phyloP scores from a whole-genome alignment of 1,140 invertebrate species.

The Aphelenchoides fujianensis region DNA sequence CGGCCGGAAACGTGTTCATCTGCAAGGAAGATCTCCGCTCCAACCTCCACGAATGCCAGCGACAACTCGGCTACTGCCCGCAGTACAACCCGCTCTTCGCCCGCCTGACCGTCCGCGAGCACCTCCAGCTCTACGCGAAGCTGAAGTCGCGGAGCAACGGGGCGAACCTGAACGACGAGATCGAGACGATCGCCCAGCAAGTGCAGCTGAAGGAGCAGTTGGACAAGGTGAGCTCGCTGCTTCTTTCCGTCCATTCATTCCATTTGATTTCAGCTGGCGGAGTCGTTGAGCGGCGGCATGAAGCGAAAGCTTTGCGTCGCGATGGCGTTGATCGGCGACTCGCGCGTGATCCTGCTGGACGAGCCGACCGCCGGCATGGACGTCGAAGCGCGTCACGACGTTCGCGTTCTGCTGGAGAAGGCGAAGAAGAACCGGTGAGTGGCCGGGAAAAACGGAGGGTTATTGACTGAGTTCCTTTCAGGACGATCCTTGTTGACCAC shows the following conservation, averaged over 20 bases:
- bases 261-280: conserved; percentile 36
- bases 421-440: conserved; percentile 33
- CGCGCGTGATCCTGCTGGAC: conserved; percentile 66
- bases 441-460: too few relatives aligned
- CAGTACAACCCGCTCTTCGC: conserved; percentile 91
- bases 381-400: conserved; percentile 66
- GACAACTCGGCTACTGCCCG: conserved; percentile 79
- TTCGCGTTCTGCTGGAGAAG: conserved; percentile 67
- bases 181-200: conserved; percentile 20
- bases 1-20: conserved; percentile 37
- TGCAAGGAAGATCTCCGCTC: conserved; percentile 29
- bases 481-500: conserved; percentile 76
- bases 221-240: conserved; percentile 24
- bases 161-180: conserved; percentile 24
- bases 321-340: conserved; percentile 66
- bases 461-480: conserved; percentile 22
- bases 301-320: conserved; percentile 66
- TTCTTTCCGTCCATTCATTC: background rate
- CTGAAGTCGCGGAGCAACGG: conserved; percentile 52
- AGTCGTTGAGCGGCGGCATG: conserved; percentile 65
- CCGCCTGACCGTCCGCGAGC: conserved; percentile 81
- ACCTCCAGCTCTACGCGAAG: conserved; percentile 77
- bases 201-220: conserved; percentile 27
- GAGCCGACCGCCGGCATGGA: conserved; percentile 68
- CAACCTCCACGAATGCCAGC: conserved; percentile 42